phyloP scores from a whole-genome alignment of 2,797 vertebrate species.

The Austrolebias charrua region DNA sequence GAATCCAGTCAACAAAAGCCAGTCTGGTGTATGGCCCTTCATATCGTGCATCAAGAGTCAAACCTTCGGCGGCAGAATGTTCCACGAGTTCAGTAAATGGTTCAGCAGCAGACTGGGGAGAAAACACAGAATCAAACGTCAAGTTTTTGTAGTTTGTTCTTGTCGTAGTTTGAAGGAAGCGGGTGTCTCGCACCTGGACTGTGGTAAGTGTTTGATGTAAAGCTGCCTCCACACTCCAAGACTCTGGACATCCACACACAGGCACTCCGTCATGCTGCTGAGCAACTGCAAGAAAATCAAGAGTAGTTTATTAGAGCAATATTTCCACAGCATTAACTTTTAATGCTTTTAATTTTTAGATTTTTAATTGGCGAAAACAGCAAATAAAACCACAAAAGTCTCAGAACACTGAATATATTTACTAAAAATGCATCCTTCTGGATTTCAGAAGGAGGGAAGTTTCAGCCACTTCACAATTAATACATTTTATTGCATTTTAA shows the following conservation, averaged over 20 bases:
- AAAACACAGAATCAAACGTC: not conserved
- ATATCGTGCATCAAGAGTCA: not conserved
- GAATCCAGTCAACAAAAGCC: too few relatives aligned
- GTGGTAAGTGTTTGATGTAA: constrained; percentile 91
- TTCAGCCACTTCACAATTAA: too few relatives aligned
- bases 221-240: constrained; percentile 93
- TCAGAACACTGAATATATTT: too few relatives aligned
- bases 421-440: too few relatives aligned
- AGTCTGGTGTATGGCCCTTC: too few relatives aligned
- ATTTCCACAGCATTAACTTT: too few relatives aligned
- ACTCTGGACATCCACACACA: constrained; percentile 87
- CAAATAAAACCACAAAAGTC: too few relatives aligned
- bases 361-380: too few relatives aligned
- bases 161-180: not conserved
- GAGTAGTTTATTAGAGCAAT: not conserved
- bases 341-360: too few relatives aligned
- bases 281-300: constrained; percentile 80
- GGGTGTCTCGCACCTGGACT: constrained; percentile 83
- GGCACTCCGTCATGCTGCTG: constrained; percentile 87
- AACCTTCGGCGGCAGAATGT: constrained; percentile 86
- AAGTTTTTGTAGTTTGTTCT: not conserved
- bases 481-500: too few relatives aligned
- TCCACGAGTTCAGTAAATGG: constrained; percentile 86
- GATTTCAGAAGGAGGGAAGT: too few relatives aligned
- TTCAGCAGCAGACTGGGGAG: constrained; percentile 86